Base-by-base conservation (phyloP, 2,113 vertebrate species). In the Rattus norvegicus region DNA sequence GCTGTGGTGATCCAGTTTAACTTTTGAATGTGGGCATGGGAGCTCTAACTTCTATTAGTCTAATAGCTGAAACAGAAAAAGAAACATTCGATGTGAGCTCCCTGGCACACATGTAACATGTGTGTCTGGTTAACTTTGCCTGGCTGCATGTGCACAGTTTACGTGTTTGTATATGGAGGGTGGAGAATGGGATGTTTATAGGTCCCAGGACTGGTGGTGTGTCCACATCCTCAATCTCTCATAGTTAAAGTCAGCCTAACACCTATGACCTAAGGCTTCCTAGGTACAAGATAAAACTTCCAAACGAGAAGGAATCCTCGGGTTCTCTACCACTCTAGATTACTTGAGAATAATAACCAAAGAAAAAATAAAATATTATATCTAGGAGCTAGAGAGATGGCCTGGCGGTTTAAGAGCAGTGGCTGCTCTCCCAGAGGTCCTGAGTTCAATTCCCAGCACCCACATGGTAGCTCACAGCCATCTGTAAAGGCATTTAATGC, bases 271-370 rank as follows among this genome's bases (percentile, higher is more conserved):
- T 43, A 30, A 7, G 61, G 77, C 52, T 20, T 85, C 26, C 88
- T 80, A 20, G 93, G 43, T 86, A 33, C 39, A 69, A 87, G 54
- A 52, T 61, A 85, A 81, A 72, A 77, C 17, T 36, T 4, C 47
- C 69, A 54, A 95, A 54, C 36, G 69, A 49, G 7, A 93, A 36
- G 10, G 22, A 87, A 19, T 69, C 63, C 7, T n/a, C 86, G 20
- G 47, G 4, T 39, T 73, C 70, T 59, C 2, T 88, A 77, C 7
- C 76, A 30, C 67, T 95, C 77, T 52, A 72, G 92, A 85, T 94
- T 88, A 86, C 85, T 96, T 86, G 43, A 79, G 10, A 94, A 81
- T 49, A 47, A 47, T 19, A 85, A 86, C 77, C 7, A 72, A 80
- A 92, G 81, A 72, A 24, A 33, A 61, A 70, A 90, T n/a, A 70